Evolutionary conservation across 2,888 invertebrate genomes (phyloP).

Genomic region (Scaptomyza tumidula): DNA sequence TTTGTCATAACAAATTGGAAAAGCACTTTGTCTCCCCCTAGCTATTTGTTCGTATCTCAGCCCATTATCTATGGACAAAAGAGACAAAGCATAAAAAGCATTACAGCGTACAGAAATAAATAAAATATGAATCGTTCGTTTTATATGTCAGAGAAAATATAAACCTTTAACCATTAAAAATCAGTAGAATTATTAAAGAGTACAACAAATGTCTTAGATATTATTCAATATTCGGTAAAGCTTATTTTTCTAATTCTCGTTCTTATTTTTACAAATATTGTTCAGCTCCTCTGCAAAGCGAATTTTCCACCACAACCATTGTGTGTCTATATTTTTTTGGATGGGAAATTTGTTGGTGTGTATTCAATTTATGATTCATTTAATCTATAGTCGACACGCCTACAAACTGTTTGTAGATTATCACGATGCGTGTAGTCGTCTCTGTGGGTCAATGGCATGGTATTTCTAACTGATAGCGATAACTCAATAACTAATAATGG

Average conservation of each 20-base stretch:
- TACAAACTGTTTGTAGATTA: no score
- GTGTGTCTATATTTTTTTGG: slow-evolving; percentile 14
- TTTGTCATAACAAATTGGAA: not conserved
- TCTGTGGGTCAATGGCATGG: slow-evolving; percentile 43
- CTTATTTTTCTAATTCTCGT: not conserved
- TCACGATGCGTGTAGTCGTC: not conserved
- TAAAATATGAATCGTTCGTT: slow-evolving; percentile 14
- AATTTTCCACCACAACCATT: not conserved
- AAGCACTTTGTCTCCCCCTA: not conserved
- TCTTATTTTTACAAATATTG: not conserved
- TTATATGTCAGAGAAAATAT: slow-evolving; percentile 7
- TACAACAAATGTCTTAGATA: not conserved
- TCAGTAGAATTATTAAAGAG: not conserved
- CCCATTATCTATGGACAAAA: slow-evolving; percentile 52
- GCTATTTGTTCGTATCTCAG: slow-evolving; percentile 21
- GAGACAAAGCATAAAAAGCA: slow-evolving; percentile 29
- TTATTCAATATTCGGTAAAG: no score
- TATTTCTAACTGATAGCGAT: slow-evolving; percentile 31
- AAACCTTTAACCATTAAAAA: not conserved
- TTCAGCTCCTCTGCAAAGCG: not conserved
- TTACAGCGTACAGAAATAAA: not conserved
- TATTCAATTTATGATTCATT: slow-evolving; percentile 37
- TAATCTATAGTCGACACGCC: no score
- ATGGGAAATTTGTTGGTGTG: not conserved
- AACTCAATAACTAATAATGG: slow-evolving; percentile 33